These are phyloP conservation scores for Conops quadrifasciatus DNA, from an alignment of 2,888 invertebrate species.

Conservation along the genomic window DNA sequence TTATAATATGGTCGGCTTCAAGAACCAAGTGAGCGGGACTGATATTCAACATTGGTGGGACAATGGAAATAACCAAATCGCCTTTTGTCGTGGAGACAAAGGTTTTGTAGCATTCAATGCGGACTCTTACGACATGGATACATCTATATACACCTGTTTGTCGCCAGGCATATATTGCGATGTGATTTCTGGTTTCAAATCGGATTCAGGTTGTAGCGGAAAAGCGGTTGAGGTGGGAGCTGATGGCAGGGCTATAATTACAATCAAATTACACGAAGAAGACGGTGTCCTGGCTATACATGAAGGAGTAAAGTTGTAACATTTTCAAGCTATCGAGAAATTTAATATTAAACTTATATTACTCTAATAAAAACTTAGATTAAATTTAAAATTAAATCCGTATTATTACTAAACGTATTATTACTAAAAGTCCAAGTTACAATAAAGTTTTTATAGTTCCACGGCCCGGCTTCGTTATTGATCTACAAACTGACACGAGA, in stretches of 20 bases:
- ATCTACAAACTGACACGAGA: no score
- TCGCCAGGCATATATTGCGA: constrained; percentile 86
- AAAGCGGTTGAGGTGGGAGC: constrained; percentile 53
- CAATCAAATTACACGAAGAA: constrained; percentile 47
- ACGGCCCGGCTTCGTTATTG: no score
- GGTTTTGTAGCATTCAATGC: constrained; percentile 83
- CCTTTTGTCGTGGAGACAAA: constrained; percentile 80
- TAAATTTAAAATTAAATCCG: neutral
- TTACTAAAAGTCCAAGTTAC: no score
- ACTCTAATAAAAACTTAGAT: neutral
- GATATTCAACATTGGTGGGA: constrained; percentile 79
- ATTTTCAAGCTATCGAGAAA: no score
- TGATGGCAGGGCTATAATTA: constrained; percentile 55
- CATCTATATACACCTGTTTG: constrained; percentile 72
- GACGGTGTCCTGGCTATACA: constrained; percentile 82
- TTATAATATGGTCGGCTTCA: constrained; percentile 80
- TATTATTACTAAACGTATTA: neutral
- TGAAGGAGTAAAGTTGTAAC: constrained; percentile 60
- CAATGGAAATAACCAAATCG: constrained; percentile 82
- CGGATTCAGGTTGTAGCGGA: constrained; percentile 56
- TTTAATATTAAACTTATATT: no score
- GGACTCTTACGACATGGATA: constrained; percentile 70
- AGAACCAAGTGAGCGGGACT: constrained; percentile 72
- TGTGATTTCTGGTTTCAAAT: constrained; percentile 76
- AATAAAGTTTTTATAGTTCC: no score